Base-by-base conservation (phyloP, 1,140 invertebrate genomes). In the Micrasema longulum region DNA sequence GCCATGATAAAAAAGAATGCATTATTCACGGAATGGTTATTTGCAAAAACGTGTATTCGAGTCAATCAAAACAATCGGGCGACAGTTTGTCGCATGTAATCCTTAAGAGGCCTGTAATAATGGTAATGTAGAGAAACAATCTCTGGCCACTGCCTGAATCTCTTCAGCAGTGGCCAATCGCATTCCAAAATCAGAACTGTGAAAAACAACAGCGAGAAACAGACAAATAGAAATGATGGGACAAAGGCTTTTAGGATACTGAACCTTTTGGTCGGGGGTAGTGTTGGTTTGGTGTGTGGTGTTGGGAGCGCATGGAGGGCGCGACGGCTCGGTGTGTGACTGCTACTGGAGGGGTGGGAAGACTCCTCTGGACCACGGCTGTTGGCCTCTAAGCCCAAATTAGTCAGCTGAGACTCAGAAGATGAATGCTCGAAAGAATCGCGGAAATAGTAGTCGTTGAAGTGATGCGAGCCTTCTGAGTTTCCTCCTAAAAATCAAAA, bases 61-160 rank as follows among this genome's bases (percentile, higher is more conserved):
- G n/a, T 60, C 9, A 41, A 84, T 85, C 83, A 85, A 76, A 86
- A 86, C 69, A 86, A 77, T 63, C 84, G 83, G 6, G 85, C 76
- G 4, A 86, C 77, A 68, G 83, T 85, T 63, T 77, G 77, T 77
- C 85, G 86, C 65, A 93, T 81, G 82, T 91, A 94, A 74, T 94
- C 89, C 82, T 93, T 95, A 20, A 92, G 85, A 6, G 93, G 93
- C 78, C 91, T 89, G 81, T 95, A 95, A 80, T 95, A 93, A 77
- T 94, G 91, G 77, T 90, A 89, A 71, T 90, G 88, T 48, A 95
- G 85, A 53, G 91, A 88, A 23, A 92, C 86, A 82, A 95, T 90
- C 84, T 95, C 93, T 14, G 93, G 93, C 76, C 90, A 88, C 76
- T 90, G 89, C n/a, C 91, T 87, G 47, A 95, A 78, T 14, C 84